These are phyloP conservation scores for Onychomys leucogaster DNA, from an alignment of 2,797 vertebrate genomes.

Conservation along the genomic window DNA sequence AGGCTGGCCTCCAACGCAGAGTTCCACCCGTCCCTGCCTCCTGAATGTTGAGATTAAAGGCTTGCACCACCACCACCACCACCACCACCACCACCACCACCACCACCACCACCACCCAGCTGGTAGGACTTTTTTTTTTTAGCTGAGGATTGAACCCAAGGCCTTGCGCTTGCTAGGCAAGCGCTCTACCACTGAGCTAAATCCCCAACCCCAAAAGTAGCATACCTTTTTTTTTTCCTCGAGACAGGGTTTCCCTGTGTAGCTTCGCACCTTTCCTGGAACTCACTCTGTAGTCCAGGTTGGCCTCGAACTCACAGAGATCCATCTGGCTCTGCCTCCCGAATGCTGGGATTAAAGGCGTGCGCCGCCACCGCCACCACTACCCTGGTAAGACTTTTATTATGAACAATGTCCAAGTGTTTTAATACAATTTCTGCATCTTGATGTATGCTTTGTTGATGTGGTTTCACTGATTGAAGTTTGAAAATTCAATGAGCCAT, in stretches of 20 bases:
- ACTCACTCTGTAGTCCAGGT: not conserved
- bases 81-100: not conserved
- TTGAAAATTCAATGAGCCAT: slow-evolving; percentile 13
- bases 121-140: slow-evolving; percentile 9
- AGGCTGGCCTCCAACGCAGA: not conserved
- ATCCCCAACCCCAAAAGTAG: too few species aligned
- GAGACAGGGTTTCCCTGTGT: not conserved
- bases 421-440: not conserved
- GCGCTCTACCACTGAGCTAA: too few species aligned
- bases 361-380: too few species aligned
- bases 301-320: not conserved
- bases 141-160: too few species aligned
- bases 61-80: not conserved
- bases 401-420: not conserved
- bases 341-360: not conserved
- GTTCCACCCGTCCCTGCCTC: not conserved
- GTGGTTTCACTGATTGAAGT: slow-evolving; percentile 17
- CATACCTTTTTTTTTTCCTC: not conserved
- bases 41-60: not conserved
- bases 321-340: not conserved
- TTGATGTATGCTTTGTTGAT: slow-evolving; percentile 17
- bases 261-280: too few species aligned
- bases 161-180: too few species aligned
- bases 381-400: slow-evolving; percentile 7
- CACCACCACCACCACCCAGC: not conserved